Evolutionary conservation across 1,140 invertebrate species (phyloP), one percentile per base, ranked within the genome.

Genomic region (Trichonephila clavipes): DNA sequence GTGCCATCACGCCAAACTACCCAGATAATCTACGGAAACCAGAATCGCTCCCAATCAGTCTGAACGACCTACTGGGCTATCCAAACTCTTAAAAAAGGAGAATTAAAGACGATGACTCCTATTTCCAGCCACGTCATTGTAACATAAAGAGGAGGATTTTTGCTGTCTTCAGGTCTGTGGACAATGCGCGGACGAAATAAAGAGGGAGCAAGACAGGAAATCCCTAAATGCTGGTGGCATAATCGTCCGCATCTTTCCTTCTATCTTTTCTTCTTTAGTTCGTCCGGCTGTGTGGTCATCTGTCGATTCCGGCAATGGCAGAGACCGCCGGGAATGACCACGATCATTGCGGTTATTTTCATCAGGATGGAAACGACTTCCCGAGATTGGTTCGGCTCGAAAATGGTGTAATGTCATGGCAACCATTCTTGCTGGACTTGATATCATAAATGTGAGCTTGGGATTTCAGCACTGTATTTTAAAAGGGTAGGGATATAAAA

Each of bases 261-360:
- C 59, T 24, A 44, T 82, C 82, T 58, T 82, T n/a, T 85, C 24
- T 34, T 28, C 24, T 66, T 69, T 69, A 24, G 66, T 24, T 18
- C 34, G 81, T 85, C 61, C 81, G n/a, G n/a, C 28, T 90, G 62
- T 92, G 81, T 58, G 90, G 90, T 92, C 90, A 92, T 92, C 90
- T 92, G 90, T 92, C 90, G 81, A 81, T 77, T 90, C 51, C 88
- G 88, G 72, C 21, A 12, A 92, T 92, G 90, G 59, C 34, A 62
- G 88, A 24, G 51, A 89, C 59, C 61, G 61, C 16, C 81, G 28
- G 90, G 90, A 92, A 92, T 85, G 90, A 92, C 90, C 90, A 92
- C 90, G 90, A 92, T 92, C 90, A 92, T 92, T 85, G 90, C 90
- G 90, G 90, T 92, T 81, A 92, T 92, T 92, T 92, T 81, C 90